These are phyloP conservation scores for Drosophila obscura DNA, from an alignment of 1,140 invertebrate genomes.

Conservation along the genomic window DNA sequence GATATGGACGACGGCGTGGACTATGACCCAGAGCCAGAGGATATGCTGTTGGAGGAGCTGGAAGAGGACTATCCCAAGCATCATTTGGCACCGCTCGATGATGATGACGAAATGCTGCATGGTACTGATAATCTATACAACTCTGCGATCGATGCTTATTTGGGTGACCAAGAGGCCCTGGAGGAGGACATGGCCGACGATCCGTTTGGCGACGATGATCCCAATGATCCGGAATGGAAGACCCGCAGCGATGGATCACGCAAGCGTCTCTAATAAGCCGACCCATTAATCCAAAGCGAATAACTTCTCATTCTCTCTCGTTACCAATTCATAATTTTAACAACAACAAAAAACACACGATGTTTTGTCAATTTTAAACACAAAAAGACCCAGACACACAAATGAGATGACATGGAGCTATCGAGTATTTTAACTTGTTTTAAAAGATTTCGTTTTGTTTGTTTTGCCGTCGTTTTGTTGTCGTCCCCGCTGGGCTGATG, in stretches of 20 bases:
- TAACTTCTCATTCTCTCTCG: conserved; percentile 46
- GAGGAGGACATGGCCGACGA: conserved; percentile 86
- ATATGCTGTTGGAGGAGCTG: conserved; percentile 58
- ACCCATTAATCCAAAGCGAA: conserved; percentile 62
- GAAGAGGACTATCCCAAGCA: conserved; percentile 74
- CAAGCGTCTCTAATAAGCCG: conserved; percentile 47
- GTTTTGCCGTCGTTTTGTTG: not conserved
- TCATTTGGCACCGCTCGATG: conserved; percentile 69
- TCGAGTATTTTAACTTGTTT: conserved; percentile 68
- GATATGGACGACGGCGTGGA: conserved; percentile 31
- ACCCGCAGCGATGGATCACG: conserved; percentile 45
- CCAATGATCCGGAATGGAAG: conserved; percentile 92
- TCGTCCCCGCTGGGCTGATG: too few relatives aligned
- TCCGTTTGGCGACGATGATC: conserved; percentile 87
- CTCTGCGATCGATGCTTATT: conserved; percentile 60
- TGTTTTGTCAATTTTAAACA: conserved; percentile 52
- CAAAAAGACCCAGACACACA: conserved; percentile 12
- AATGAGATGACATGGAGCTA: conserved; percentile 17
- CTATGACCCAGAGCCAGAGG: conserved; percentile 52
- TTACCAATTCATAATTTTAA: too few relatives aligned
- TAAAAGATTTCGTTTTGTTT: conserved; percentile 49
- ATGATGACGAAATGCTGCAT: conserved; percentile 47
- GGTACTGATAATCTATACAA: conserved; percentile 42
- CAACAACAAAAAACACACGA: conserved; percentile 2
- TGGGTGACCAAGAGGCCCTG: conserved; percentile 52